Base-by-base conservation (phyloP, 2,888 invertebrate species). In the Lottia gigantea region DNA sequence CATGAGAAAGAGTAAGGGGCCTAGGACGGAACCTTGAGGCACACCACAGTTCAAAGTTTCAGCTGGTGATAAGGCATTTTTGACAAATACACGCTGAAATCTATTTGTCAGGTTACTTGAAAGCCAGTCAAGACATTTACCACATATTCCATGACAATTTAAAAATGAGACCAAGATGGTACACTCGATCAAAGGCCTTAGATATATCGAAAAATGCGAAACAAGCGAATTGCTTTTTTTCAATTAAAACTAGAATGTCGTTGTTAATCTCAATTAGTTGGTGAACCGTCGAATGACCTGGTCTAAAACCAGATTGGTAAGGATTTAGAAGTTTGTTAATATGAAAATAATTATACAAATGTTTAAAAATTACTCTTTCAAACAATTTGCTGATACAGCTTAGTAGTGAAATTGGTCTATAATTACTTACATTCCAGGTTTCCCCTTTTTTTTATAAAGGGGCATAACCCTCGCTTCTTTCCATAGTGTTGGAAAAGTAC, bases 181-280 rank as follows among this genome's bases (percentile, higher is more conserved):
- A 74, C 15, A 71, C 67, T 12, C 70, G 63, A 61, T 69, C 74
- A 66, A 72, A 72, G 7, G 70, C 71, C 67, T 74, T 67, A 8
- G 67, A 70, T 15, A 74, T 62, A 26, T 70, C 68, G 55, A 67
- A 70, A 6, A 66, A 70, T 15, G 62, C 47, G 26, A 62, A 65
- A 61, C 65, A 67, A 47, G 47, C 31, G 55, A 40, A 47, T 31
- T 73, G 46, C 8, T 64, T 66, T 19, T 47, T 46, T n/a, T 74
- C 66, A 14, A 69, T n/a, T 1, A 67, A 14, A 16, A 45, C 15
- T 19, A 62, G 62, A 11, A 68, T 66, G 25, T 64, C 26, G 31
- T 72, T 15, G n/a, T 72, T 64, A 15, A 70, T 70, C 55, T 70
- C 67, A 1, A 64, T 64, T 2, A 72, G 47, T 64, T 72, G 72